These are phyloP conservation scores for Stomatorhinus ivindoensis DNA, from an alignment of 2,113 vertebrate genomes.

Conservation along the genomic window DNA sequence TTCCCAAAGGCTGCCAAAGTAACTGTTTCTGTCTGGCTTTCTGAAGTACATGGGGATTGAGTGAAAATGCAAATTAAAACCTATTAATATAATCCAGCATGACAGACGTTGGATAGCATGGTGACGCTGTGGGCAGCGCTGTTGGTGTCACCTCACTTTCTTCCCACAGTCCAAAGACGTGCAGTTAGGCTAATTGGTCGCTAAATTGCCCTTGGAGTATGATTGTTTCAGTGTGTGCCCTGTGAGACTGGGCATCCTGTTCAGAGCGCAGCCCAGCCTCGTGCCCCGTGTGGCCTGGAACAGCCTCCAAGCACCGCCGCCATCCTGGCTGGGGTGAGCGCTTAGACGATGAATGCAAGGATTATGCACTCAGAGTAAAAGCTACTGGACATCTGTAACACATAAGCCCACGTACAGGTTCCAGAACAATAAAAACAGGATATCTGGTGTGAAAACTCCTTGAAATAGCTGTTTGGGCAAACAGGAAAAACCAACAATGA, in stretches of 20 bases:
- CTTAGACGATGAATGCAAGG: background rate
- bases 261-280: background rate
- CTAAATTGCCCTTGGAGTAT: background rate
- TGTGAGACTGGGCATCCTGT: background rate
- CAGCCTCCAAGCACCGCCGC: background rate
- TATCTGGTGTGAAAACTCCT: background rate
- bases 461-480: background rate
- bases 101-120: background rate
- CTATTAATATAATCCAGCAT: background rate
- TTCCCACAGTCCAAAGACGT: background rate
- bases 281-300: background rate
- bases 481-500: background rate
- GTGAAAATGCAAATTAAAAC: background rate
- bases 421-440: background rate
- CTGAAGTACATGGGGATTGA: background rate
- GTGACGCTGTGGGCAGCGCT: background rate
- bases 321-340: background rate
- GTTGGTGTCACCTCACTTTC: background rate
- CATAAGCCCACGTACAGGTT: background rate
- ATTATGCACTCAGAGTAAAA: background rate
- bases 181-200: background rate
- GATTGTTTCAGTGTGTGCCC: background rate
- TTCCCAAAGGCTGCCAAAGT: background rate
- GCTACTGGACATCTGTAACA: background rate
- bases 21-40: background rate